Evolutionary conservation across 2,797 vertebrate genomes (phyloP).

Genomic region (Ptychadena robeensis): DNA sequence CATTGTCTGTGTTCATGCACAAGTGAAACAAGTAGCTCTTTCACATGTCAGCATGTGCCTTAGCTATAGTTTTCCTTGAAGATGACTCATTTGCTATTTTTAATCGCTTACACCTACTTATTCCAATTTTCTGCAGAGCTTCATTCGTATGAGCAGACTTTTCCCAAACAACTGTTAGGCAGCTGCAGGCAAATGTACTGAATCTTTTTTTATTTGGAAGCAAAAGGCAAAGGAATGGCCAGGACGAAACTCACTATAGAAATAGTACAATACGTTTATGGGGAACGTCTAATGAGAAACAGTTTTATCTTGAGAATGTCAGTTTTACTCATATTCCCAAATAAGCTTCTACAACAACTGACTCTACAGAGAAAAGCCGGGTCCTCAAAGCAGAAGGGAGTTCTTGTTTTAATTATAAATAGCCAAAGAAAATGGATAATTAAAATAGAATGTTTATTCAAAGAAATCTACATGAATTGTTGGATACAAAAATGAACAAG

Average conservation of each 20-base stretch:
- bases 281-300: conserved; percentile 45
- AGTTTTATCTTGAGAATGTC: conserved; percentile 21
- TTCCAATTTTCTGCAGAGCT: conserved; percentile 44
- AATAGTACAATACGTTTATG: conserved; percentile 18
- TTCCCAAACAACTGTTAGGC: conserved; percentile 59
- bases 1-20: background rate
- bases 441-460: too few species aligned
- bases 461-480: background rate
- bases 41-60: conserved; percentile 1
- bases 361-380: background rate
- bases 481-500: background rate
- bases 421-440: background rate
- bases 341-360: background rate
- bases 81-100: conserved; percentile 44
- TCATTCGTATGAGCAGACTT: conserved; percentile 50
- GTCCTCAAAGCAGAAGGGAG: background rate
- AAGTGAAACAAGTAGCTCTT: conserved; percentile 9
- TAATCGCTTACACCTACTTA: conserved; percentile 26
- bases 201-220: conserved; percentile 39
- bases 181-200: conserved; percentile 53
- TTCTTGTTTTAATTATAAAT: background rate
- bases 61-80: conserved; percentile 17
- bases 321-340: conserved; percentile 9
- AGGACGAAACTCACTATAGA: background rate
- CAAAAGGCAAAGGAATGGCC: conserved; percentile 19